A percentile compares a stretch with the other conserved stretches of the same genome.
Conservation (phyloP, 2,113 vertebrate species). For the Alethe diademata region DNA sequence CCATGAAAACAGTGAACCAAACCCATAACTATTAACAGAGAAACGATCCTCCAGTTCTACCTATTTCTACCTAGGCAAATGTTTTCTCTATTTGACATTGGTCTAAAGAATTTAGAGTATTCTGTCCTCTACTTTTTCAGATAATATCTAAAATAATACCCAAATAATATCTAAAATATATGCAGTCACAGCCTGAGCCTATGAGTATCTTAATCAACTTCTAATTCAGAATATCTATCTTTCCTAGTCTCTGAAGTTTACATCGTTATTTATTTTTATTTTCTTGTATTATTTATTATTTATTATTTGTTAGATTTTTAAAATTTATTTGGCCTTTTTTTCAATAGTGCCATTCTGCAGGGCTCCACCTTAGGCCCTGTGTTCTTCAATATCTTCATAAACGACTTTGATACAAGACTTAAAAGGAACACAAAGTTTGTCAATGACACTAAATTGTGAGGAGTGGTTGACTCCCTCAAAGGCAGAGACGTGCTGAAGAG, state of each 20-base stretch:
- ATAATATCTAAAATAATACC: not conserved
- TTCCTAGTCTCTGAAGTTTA: not conserved
- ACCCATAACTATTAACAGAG: not conserved
- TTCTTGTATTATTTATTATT: not conserved
- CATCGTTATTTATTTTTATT: not conserved
- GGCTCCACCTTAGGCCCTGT: not conserved
- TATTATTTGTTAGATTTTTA: not conserved
- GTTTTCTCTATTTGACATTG: not conserved
- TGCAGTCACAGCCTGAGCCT: not conserved
- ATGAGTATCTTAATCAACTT: not conserved
- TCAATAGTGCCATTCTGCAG: not conserved
- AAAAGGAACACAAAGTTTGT: not conserved
- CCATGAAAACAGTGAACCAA: not conserved
- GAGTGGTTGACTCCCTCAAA: too few species aligned
- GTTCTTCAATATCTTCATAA: not conserved
- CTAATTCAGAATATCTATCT: not conserved
- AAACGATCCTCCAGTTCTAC: not conserved
- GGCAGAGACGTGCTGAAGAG: not conserved
- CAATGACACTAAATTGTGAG: rapidly evolving
- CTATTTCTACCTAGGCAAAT: not conserved
- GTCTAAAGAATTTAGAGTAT: not conserved
- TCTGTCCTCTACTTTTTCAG: not conserved
- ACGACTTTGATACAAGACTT: rapidly evolving
- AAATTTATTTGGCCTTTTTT: not conserved
- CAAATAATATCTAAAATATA: not conserved